Percentiles rank a stretch among this genome's conserved stretches.
Evolutionary conservation across 2,888 invertebrate species (phyloP).

Genomic region (Athrips mouffetella): DNA sequence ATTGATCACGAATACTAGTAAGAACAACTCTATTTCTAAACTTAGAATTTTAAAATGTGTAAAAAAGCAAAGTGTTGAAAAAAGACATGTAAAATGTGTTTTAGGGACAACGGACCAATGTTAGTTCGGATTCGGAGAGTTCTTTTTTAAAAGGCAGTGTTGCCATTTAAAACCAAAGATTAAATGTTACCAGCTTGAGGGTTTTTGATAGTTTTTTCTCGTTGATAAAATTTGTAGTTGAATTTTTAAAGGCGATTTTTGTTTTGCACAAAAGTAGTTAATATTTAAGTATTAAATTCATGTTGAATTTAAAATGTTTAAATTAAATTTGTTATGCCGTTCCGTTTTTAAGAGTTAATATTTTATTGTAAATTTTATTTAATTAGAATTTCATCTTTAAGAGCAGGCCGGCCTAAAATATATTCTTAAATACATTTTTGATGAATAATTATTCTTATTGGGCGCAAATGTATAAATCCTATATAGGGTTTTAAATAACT

Average conservation of each 20-base stretch:
- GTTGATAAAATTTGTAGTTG: slow-evolving; percentile 12
- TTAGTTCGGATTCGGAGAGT: slow-evolving; percentile 45
- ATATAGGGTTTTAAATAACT: too few species aligned
- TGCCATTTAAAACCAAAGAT: slow-evolving; percentile 40
- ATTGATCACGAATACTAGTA: slow-evolving; percentile 69
- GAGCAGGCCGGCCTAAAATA: slow-evolving; percentile 10
- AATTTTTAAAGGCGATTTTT: slow-evolving; percentile 23
- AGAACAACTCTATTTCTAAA: slow-evolving; percentile 30
- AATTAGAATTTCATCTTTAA: slow-evolving; percentile 3
- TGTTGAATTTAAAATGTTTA: neutral
- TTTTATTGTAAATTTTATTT: slow-evolving; percentile 14
- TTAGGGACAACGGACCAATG: slow-evolving; percentile 65
- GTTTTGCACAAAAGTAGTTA: slow-evolving; percentile 9
- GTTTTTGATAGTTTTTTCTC: slow-evolving; percentile 21
- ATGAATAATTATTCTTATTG: slow-evolving; percentile 3
- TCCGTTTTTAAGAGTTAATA: slow-evolving; percentile 8
- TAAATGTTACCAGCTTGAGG: slow-evolving; percentile 44
- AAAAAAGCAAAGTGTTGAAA: slow-evolving; percentile 30
- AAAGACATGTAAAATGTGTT: slow-evolving; percentile 64
- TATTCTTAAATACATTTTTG: slow-evolving; percentile 9
- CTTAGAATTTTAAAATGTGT: slow-evolving; percentile 13
- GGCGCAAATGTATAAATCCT: neutral
- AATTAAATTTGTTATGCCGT: neutral
- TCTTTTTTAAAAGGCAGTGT: slow-evolving; percentile 27
- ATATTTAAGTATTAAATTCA: neutral